Percentiles rank a stretch among this genome's conserved stretches.
phyloP scores from a whole-genome alignment of 2,888 invertebrate genomes.

The Sphinx pinastri region DNA sequence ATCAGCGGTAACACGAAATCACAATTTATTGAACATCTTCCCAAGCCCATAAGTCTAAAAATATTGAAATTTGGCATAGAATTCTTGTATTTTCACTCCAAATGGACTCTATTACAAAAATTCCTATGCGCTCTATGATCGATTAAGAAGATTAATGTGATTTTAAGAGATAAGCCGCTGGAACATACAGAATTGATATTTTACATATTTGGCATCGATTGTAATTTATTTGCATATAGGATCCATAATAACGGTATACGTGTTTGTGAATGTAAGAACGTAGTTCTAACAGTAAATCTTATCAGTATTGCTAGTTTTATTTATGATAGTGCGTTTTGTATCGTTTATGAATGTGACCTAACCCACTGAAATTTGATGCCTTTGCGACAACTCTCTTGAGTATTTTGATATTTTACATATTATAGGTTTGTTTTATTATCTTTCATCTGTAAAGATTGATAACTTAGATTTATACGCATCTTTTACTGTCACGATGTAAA shows the following conservation, averaged over 20 bases:
- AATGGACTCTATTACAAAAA: constrained; percentile 6
- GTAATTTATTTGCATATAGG: not conserved
- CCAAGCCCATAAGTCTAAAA: not conserved
- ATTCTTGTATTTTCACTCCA: constrained; percentile 12
- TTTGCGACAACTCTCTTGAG: too few species aligned
- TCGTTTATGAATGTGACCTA: not conserved
- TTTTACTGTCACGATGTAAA: too few species aligned
- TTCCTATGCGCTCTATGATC: not conserved
- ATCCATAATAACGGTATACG: constrained; percentile 10
- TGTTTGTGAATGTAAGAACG: constrained; percentile 5
- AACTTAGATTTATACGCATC: too few species aligned
- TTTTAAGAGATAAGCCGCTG: constrained; percentile 17
- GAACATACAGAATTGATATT: constrained; percentile 11
- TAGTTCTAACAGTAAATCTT: constrained; percentile 18
- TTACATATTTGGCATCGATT: constrained; percentile 3
- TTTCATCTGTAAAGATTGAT: not conserved
- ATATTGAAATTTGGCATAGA: not conserved
- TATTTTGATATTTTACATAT: constrained; percentile 1
- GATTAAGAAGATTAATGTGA: constrained; percentile 18
- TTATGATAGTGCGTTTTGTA: constrained; percentile 5
- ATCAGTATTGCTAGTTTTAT: constrained; percentile 8
- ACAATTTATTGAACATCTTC: not conserved
- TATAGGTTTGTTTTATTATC: not conserved
- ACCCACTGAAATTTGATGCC: too few species aligned
- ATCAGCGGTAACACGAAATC: not conserved